These are phyloP conservation scores for Coendou prehensilis DNA, from an alignment of 2,797 vertebrate species.

Conservation along the genomic window DNA sequence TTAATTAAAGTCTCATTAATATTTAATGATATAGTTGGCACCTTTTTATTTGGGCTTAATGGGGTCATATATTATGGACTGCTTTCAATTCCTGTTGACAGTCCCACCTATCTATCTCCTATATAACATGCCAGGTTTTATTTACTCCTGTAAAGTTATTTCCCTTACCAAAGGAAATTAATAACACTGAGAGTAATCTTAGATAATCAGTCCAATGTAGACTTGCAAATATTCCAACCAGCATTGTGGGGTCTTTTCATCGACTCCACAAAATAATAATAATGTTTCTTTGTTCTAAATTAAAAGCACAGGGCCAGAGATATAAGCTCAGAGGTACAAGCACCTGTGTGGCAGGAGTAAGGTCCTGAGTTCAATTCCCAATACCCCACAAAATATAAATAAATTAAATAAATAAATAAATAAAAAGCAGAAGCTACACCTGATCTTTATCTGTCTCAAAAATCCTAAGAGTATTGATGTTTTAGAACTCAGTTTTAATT, in stretches of 20 bases:
- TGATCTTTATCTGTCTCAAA: neutral
- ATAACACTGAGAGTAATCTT: neutral
- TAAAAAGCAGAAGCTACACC: neutral
- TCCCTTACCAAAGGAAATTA: neutral
- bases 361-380: too few species aligned
- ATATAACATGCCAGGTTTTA: neutral
- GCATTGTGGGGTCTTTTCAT: neutral
- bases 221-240: neutral
- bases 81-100: neutral
- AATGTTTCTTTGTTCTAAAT: neutral
- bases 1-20: neutral
- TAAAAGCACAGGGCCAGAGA: neutral
- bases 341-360: too few species aligned
- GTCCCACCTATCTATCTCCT: neutral
- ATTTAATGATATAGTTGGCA: neutral
- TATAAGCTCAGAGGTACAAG: too few species aligned
- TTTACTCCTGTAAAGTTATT: neutral
- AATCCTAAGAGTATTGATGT: conserved; percentile 33
- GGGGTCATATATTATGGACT: neutral
- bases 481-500: neutral
- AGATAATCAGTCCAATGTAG: neutral
- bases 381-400: too few species aligned
- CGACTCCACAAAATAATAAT: neutral
- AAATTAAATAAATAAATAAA: too few species aligned
- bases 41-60: neutral